Evolutionary conservation across 1,140 invertebrate genomes (phyloP).

Genomic region (Caenorhabditis elegans): DNA sequence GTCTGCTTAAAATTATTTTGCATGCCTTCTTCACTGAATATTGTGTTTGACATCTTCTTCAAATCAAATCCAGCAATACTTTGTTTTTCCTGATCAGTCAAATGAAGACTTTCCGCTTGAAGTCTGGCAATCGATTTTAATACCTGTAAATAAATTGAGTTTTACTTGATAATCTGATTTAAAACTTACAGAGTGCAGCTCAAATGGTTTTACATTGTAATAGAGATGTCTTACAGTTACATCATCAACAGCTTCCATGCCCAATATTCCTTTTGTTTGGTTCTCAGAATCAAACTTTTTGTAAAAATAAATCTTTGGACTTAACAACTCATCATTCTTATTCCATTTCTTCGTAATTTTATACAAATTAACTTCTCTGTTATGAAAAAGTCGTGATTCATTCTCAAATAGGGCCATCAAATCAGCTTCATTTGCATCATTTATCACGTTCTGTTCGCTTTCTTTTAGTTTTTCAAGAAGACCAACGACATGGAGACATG

Average conservation of each 20-base stretch:
- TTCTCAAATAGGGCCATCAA: not conserved
- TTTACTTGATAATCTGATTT: not conserved
- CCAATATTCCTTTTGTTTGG: not conserved
- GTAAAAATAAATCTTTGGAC: not conserved
- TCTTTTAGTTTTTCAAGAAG: not conserved
- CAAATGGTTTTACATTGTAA: not conserved
- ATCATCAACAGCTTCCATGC: constrained; percentile 23
- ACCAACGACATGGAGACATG: not conserved
- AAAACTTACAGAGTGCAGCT: not conserved
- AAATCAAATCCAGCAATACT: not conserved
- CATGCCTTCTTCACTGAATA: not conserved
- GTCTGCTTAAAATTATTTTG: not conserved
- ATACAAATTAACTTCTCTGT: constrained; percentile 21
- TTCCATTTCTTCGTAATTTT: not conserved
- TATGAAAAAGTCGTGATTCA: not conserved
- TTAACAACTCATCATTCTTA: not conserved
- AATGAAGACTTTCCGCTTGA: not conserved
- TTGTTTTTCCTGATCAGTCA: not conserved
- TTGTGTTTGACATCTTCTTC: not conserved
- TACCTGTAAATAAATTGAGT: no score
- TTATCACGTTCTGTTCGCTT: no score
- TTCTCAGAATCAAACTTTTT: not conserved
- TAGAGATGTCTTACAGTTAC: not conserved
- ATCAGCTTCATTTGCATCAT: not conserved
- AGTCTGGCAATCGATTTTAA: not conserved